A percentile compares a stretch with the other conserved stretches of the same genome.
Conservation (phyloP, 2,888 invertebrate genomes). For the Ceriagrion tenellum region DNA sequence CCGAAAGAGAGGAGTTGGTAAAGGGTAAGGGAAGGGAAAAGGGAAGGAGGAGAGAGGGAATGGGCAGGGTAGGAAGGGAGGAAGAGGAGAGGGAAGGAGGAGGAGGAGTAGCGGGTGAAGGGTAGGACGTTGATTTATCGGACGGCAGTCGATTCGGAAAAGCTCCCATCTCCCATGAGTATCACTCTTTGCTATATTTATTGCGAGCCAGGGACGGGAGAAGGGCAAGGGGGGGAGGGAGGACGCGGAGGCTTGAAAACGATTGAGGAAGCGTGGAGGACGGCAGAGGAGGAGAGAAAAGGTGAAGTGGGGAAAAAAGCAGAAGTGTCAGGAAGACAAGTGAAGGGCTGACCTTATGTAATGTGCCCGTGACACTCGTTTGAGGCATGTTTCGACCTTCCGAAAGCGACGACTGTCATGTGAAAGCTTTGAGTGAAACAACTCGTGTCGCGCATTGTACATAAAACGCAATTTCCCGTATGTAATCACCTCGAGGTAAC, state of each 20-base stretch:
- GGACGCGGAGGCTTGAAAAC: not conserved
- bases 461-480: too few relatives aligned
- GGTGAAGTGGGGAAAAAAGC: not conserved
- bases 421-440: not conserved
- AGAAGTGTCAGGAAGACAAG: not conserved
- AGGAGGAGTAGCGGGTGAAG: not conserved
- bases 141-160: conserved; percentile 14
- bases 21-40: conserved; percentile 68
- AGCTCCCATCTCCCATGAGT: not conserved
- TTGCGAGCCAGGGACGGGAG: not conserved
- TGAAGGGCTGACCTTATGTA: not conserved
- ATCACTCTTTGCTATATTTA: conserved; percentile 26
- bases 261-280: not conserved
- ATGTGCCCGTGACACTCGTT: not conserved
- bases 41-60: too few relatives aligned
- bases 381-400: not conserved
- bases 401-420: not conserved
- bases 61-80: too few relatives aligned
- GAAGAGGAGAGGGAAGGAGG: not conserved
- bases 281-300: not conserved
- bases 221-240: not conserved
- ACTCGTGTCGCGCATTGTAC: not conserved
- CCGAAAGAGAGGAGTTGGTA: conserved; percentile 69
- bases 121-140: conserved; percentile 15
- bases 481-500: too few relatives aligned